phyloP scores from a whole-genome alignment of 1,140 invertebrate genomes.

The Limonius californicus region DNA sequence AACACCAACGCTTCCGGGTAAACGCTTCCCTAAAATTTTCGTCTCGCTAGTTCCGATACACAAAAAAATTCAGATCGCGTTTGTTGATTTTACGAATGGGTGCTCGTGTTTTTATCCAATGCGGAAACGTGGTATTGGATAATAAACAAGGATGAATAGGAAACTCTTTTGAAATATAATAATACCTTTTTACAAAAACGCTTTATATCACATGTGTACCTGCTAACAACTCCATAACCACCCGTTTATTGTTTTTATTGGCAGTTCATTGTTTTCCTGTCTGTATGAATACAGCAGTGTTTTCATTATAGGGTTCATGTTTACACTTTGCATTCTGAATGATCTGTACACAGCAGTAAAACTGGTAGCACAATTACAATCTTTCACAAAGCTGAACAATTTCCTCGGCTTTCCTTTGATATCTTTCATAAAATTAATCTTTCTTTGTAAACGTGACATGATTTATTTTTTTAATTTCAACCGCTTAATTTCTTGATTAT shows the following conservation, averaged over 20 bases:
- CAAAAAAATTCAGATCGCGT: conserved; percentile 9
- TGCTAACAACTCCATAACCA: not conserved
- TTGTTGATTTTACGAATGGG: conserved; percentile 11
- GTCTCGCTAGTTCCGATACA: conserved; percentile 11
- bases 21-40: conserved; percentile 6
- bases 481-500: too few relatives aligned
- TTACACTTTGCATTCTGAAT: not conserved
- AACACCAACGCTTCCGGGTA: conserved; percentile 4
- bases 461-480: too few relatives aligned
- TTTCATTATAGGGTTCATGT: not conserved
- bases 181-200: not conserved
- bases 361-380: too few relatives aligned
- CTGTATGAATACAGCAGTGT: not conserved
- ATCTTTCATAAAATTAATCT: too few relatives aligned
- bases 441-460: too few relatives aligned
- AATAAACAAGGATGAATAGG: conserved; percentile 11
- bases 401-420: too few relatives aligned
- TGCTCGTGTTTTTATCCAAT: conserved; percentile 4
- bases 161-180: conserved; percentile 2
- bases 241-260: not conserved
- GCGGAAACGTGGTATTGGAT: conserved; percentile 5
- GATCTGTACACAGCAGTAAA: too few relatives aligned
- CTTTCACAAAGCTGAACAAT: too few relatives aligned
- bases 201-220: not conserved
- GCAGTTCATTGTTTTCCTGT: not conserved